Base-by-base conservation (phyloP, 2,797 vertebrate species). In the Pseudochirops cupreus region DNA sequence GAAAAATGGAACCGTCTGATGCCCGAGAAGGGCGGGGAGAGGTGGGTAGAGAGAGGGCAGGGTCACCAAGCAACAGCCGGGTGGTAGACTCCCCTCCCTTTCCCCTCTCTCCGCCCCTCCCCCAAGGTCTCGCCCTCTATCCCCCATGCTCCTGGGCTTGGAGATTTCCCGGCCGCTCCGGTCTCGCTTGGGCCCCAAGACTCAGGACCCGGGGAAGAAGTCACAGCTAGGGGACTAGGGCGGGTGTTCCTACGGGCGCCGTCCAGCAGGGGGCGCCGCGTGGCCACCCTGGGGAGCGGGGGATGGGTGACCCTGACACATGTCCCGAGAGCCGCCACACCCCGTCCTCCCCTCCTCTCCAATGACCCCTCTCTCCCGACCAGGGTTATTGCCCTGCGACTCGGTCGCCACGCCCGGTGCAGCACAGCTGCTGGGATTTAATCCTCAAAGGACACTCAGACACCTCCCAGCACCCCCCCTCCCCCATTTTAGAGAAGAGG, bases 61-160 rank as follows among this genome's bases (percentile, higher is more conserved):
- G 96, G 98, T 98, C 94, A 92, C 98, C 97, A 56, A 90, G 97
- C 97, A 97, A 97, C 97, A 0, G 28, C 24, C 94, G 96, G 96
- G 94, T 92, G 94, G 92, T 92, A 95, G 96, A 95, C 74, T 90
- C 93, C 94, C 95, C 92, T 96, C 91, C 96, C 95, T 91, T 91
- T 90, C 93, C 92, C 95, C 92, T 95, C 56, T 94, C 94, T 39
- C 91, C 91, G 28, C 57, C 92, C 50, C 93, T 62, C 90, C 52
- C 90, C 18, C 52, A 21, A 91, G 62, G 92, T 89, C 93, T 93
- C 94, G 50, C 93, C 93, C 56, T 87, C 10, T 87, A 1, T 87
- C 33, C 91, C 94, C 21, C 3, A 1, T n/a, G 28, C 11, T 56
- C 53, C 5, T n/a, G 1, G 7, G 14, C 59, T 0, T 4, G 31